Evolutionary conservation across 2,888 invertebrate species (phyloP).

Genomic region (Peribatodes rhomboidaria): DNA sequence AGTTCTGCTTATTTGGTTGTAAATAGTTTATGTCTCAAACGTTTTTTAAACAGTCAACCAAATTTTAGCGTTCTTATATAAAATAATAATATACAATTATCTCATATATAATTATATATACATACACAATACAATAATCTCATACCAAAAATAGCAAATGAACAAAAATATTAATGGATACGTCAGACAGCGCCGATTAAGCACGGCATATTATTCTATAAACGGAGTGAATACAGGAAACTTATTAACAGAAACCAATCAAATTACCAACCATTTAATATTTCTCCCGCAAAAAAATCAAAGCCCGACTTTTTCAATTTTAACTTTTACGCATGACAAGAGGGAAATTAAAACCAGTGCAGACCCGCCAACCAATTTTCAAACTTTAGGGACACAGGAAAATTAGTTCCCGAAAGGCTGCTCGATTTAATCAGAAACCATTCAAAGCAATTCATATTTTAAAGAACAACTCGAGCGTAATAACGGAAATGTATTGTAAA

Average conservation of each 20-base stretch:
- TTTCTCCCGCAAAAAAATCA: conserved; percentile 32
- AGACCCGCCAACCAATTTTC: conserved; percentile 35
- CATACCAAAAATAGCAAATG: background rate
- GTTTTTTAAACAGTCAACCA: too few species aligned
- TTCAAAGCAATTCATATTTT: conserved; percentile 35
- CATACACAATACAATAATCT: background rate
- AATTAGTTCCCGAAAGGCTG: conserved; percentile 38
- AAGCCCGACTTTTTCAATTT: conserved; percentile 37
- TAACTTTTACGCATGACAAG: conserved; percentile 39
- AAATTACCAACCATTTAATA: conserved; percentile 33
- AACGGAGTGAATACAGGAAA: conserved; percentile 11
- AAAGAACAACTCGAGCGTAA: conserved; percentile 33
- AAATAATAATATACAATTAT: too few species aligned
- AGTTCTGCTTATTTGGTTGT: too few species aligned
- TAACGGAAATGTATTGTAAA: conserved; percentile 9
- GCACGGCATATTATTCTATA: background rate
- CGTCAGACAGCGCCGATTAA: background rate
- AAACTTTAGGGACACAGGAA: conserved; percentile 39
- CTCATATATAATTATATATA: too few species aligned
- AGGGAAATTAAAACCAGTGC: conserved; percentile 37
- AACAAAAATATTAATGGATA: background rate
- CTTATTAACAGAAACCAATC: conserved; percentile 32
- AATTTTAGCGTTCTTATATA: too few species aligned
- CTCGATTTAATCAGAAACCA: conserved; percentile 42
- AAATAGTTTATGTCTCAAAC: too few species aligned